phyloP scores from a whole-genome alignment of 1,140 invertebrate genomes.

The Trichogramma pretiosum region DNA sequence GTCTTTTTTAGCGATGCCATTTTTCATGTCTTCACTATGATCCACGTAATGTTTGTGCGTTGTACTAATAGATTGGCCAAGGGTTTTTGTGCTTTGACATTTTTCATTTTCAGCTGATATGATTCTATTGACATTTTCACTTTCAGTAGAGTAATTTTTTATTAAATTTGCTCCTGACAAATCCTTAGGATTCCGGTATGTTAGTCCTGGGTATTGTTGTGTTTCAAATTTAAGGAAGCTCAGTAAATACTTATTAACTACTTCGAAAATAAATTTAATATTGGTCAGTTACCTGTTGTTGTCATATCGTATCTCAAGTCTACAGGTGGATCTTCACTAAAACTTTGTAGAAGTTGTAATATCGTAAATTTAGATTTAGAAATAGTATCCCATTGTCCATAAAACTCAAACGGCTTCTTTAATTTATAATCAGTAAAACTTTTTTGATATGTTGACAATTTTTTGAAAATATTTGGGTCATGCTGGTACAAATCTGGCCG shows the following conservation, averaged over 20 bases:
- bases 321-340: neutral
- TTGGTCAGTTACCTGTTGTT: constrained; percentile 1
- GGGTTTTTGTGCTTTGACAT: no score
- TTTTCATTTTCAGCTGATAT: no score
- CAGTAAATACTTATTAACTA: no score
- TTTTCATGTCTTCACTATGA: neutral
- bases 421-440: neutral
- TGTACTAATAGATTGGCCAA: no score
- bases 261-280: constrained; percentile 1
- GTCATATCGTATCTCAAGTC: neutral
- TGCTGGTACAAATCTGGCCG: constrained; percentile 4
- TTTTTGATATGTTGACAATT: constrained; percentile 2
- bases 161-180: neutral
- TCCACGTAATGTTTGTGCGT: neutral
- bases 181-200: no score
- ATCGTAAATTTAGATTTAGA: no score
- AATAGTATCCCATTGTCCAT: neutral
- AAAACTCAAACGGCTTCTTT: neutral
- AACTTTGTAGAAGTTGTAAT: no score
- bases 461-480: constrained; percentile 11
- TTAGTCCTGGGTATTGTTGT: no score
- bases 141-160: constrained; percentile 1
- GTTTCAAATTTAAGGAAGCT: no score
- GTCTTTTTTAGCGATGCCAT: neutral
- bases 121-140: neutral